These are phyloP conservation scores for Macroramphosus scolopax DNA, from an alignment of 2,797 vertebrate species.

Conservation along the genomic window DNA sequence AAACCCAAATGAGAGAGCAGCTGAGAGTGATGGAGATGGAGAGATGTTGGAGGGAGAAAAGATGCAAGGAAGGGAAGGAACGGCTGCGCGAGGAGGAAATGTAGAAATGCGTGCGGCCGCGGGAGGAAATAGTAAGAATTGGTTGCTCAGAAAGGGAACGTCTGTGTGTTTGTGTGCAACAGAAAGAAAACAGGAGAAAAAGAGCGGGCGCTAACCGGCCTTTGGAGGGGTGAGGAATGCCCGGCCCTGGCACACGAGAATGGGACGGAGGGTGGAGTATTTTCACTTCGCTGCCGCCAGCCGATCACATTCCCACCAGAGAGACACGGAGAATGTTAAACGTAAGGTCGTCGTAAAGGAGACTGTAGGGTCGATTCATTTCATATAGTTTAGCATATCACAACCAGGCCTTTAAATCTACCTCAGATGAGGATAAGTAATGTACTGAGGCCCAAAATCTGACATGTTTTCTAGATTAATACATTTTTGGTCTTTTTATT, in stretches of 20 bases:
- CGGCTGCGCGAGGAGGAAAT: constrained; percentile 27
- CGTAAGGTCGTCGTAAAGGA: too few relatives aligned
- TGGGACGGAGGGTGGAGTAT: constrained; percentile 65
- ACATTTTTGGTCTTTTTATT: constrained; percentile 3
- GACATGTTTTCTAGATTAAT: too few relatives aligned
- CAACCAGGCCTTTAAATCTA: too few relatives aligned
- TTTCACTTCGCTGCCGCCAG: constrained; percentile 65
- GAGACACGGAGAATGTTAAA: constrained; percentile 66
- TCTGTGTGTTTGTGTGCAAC: constrained; percentile 41
- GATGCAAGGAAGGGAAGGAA: constrained; percentile 27
- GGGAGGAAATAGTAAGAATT: constrained; percentile 53
- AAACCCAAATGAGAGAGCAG: constrained; percentile 56
- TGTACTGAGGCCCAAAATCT: too few relatives aligned
- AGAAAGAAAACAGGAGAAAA: constrained; percentile 38
- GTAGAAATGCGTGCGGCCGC: not conserved
- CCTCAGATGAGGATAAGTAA: too few relatives aligned
- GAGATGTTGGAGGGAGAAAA: constrained; percentile 27
- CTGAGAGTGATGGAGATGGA: constrained; percentile 33
- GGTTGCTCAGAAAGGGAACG: constrained; percentile 28
- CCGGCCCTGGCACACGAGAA: constrained; percentile 65
- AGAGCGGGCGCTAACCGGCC: constrained; percentile 54
- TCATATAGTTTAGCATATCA: too few relatives aligned
- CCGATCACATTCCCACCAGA: constrained; percentile 64
- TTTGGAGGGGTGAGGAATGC: constrained; percentile 72
- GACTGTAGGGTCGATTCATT: too few relatives aligned